Evolutionary conservation across 2,797 vertebrate species (phyloP).

Genomic region (Cirrhinus molitorella): DNA sequence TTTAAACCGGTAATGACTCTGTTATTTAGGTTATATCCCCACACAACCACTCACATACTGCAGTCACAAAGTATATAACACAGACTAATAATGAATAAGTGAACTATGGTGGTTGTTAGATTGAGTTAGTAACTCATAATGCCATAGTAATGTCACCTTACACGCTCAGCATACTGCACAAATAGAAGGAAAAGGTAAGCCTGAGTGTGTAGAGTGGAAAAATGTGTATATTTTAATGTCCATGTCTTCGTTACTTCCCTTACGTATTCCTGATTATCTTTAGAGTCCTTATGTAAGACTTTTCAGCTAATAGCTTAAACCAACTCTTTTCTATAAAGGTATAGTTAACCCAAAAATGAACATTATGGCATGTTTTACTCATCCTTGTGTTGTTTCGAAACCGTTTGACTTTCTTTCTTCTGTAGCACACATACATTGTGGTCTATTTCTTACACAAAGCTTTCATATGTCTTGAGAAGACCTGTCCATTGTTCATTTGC

Average conservation of each 20-base stretch:
- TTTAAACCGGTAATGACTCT: background rate
- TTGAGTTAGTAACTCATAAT: slow-evolving; percentile 36
- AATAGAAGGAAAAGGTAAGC: slow-evolving; percentile 81
- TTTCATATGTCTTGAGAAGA: background rate
- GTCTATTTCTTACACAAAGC: too few species aligned
- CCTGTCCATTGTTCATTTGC: background rate
- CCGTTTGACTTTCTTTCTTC: background rate
- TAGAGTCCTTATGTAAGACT: background rate
- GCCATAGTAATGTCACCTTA: slow-evolving; percentile 63
- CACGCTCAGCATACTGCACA: slow-evolving; percentile 77
- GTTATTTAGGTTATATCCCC: background rate
- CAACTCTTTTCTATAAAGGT: background rate
- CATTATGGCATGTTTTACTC: background rate
- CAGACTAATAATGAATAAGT: background rate
- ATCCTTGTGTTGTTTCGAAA: background rate
- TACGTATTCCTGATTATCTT: background rate
- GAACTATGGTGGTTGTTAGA: slow-evolving; percentile 53
- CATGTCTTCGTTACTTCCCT: slow-evolving; percentile 64
- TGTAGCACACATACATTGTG: background rate
- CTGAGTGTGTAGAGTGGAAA: slow-evolving; percentile 74
- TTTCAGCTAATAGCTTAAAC: background rate
- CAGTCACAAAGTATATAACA: background rate
- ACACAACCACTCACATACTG: background rate
- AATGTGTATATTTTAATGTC: slow-evolving; percentile 72
- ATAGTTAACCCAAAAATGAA: background rate